Evolutionary conservation across 2,888 invertebrate genomes (phyloP).

Genomic region (Onchidella celtica): DNA sequence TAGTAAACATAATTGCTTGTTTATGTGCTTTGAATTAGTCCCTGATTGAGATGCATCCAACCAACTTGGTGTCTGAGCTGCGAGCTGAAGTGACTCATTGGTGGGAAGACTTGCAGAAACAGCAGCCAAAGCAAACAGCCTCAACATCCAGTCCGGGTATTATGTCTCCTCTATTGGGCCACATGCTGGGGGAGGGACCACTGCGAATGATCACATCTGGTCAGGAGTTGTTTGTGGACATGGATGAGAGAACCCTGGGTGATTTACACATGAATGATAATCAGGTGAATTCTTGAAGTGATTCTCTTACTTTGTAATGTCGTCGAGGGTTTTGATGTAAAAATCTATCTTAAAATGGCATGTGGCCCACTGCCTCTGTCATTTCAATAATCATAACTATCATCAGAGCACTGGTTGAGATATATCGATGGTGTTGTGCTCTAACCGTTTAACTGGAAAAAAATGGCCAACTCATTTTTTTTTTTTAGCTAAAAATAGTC

Average conservation of each 20-base stretch:
- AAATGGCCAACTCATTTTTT: too few relatives aligned
- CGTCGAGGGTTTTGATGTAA: not conserved
- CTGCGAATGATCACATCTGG: conserved; percentile 94
- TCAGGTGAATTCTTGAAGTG: conserved; percentile 83
- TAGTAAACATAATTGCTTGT: too few relatives aligned
- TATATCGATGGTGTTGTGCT: too few relatives aligned
- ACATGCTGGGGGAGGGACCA: conserved; percentile 90
- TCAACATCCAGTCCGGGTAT: conserved; percentile 58
- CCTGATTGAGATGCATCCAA: conserved; percentile 88
- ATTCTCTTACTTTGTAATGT: not conserved
- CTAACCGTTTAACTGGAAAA: too few relatives aligned
- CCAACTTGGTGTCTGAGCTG: conserved; percentile 94
- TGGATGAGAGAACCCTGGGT: conserved; percentile 93
- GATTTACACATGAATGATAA: conserved; percentile 97
- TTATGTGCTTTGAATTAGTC: too few relatives aligned
- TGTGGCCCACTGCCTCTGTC: too few relatives aligned
- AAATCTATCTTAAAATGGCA: too few relatives aligned
- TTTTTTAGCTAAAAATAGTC: too few relatives aligned
- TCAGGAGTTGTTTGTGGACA: conserved; percentile 94
- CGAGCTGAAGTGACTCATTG: conserved; percentile 97
- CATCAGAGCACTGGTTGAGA: too few relatives aligned
- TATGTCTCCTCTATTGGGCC: conserved; percentile 84
- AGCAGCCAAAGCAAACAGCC: conserved; percentile 69
- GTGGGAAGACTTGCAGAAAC: conserved; percentile 86
- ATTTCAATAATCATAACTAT: too few relatives aligned